Evolutionary conservation across 1,140 invertebrate genomes (phyloP), one percentile per base, ranked within the genome.

Genomic region (Euwallacea similis): DNA sequence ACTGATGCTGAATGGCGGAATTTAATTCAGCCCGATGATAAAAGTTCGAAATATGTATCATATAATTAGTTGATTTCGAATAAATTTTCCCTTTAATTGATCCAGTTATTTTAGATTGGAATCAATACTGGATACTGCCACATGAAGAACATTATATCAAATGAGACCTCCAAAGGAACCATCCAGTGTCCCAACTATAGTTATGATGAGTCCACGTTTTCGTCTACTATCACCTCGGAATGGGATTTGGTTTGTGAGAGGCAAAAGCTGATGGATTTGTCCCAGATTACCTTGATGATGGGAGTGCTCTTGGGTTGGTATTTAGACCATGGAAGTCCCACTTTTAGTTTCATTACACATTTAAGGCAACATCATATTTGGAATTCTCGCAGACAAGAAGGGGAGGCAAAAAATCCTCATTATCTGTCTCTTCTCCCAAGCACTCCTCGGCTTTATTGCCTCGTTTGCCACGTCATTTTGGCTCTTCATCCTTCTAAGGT

Each of bases 391-490:
- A 9, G 85, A 87, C 77, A 82, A 81, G 81, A 82, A 79, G 67
- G 73, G 79, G 15, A 69, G 80, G 33, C 80, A 79, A 74, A 75
- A 60, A 58, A 74, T 76, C 33, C 69, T 81, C 6, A 66, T 81
- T 4, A 47, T 78, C 0, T 79, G 76, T 55, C 76, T 90, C 33
- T 71, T 86, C 1, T 71, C 90, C 6, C 88, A 91, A 77, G 80
- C 88, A 4, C 71, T 83, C 2, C 83, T 85, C 55, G 87, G 88
- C 66, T 78, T 90, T 15, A 73, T 84, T 2, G 85, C 86, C 8
- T 85, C 87, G 15, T 86, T 86, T 69, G 82, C 84, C 4, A 86
- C 87, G 87, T 86, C 85, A 77, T 91, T 85, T 72, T 85, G 85
- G 82, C 75, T 84, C 7, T 92, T 91, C 70, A 33, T 79, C 6